A percentile compares a stretch with the other conserved stretches of the same genome.
phyloP scores from a whole-genome alignment of 2,888 invertebrate species.

The Callimorpha dominula region DNA sequence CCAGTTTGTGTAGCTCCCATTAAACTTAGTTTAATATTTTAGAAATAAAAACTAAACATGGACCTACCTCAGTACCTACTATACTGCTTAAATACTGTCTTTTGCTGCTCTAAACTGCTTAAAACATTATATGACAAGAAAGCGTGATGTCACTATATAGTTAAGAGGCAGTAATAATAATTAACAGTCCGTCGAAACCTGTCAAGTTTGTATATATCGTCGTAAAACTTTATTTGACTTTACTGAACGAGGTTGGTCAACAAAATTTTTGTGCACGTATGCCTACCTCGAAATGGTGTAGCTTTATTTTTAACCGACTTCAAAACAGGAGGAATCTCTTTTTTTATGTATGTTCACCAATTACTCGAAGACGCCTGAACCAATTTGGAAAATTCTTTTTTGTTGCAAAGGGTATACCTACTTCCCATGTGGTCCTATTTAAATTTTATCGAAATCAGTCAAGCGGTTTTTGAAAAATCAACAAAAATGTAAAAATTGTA shows the following conservation, averaged over 20 bases:
- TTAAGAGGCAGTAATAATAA: constrained; percentile 19
- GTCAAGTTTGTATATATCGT: background rate
- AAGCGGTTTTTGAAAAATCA: too few species aligned
- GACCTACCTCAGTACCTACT: background rate
- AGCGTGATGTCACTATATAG: constrained; percentile 18
- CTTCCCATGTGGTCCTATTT: too few species aligned
- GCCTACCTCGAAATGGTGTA: background rate
- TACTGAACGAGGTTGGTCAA: constrained; percentile 3
- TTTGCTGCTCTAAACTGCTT: too few species aligned
- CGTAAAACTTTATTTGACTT: constrained; percentile 5
- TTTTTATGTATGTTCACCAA: too few species aligned
- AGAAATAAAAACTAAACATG: background rate
- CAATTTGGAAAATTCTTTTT: too few species aligned
- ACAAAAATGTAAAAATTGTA: too few species aligned
- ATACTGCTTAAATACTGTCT: background rate
- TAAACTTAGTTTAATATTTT: background rate
- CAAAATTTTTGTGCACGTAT: background rate
- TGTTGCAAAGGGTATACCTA: too few species aligned
- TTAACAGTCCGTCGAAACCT: constrained; percentile 1
- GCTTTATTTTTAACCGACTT: background rate
- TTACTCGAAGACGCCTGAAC: too few species aligned
- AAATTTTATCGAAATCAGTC: too few species aligned
- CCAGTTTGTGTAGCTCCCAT: background rate
- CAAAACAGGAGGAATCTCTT: too few species aligned
- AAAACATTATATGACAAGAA: constrained; percentile 22